Evolutionary conservation across 2,113 vertebrate species (phyloP).

Genomic region (Glaucidium brasilianum): DNA sequence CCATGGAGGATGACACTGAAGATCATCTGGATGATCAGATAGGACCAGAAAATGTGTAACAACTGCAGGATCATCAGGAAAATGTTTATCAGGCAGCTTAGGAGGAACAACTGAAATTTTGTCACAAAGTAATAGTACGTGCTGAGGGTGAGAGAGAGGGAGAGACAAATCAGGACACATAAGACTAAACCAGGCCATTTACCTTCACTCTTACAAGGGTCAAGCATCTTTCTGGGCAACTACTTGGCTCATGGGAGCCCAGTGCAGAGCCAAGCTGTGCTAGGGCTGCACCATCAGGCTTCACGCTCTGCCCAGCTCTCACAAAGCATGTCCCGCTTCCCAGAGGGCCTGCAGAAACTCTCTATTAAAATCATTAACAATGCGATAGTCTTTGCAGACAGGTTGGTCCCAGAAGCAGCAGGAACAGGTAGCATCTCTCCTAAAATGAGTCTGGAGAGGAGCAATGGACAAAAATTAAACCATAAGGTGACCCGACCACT

Average conservation of each 20-base stretch:
- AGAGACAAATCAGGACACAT: not conserved
- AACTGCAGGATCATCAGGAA: slow-evolving; percentile 78
- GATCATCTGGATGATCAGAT: slow-evolving; percentile 79
- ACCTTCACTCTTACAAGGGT: not conserved
- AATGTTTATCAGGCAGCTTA: slow-evolving; percentile 77
- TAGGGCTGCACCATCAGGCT: not conserved
- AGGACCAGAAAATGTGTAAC: slow-evolving; percentile 83
- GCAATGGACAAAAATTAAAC: not conserved
- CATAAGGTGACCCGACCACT: not conserved
- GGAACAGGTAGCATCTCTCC: not conserved
- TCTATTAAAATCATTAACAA: not conserved
- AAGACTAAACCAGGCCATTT: not conserved
- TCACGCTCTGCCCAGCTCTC: not conserved
- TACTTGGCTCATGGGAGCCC: not conserved
- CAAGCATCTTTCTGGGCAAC: not conserved
- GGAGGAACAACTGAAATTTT: slow-evolving; percentile 70
- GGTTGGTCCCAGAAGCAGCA: not conserved
- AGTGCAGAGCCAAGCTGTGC: not conserved
- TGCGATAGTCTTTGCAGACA: not conserved
- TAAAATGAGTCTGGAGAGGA: not conserved
- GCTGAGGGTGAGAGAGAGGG: slow-evolving; percentile 24
- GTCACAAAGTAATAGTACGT: slow-evolving; percentile 70
- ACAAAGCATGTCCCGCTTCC: not conserved
- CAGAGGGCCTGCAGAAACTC: not conserved
- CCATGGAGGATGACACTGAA: slow-evolving; percentile 73